Evolutionary conservation across 2,797 vertebrate genomes (phyloP).

Genomic region (Petrocephalus schoutedeni): DNA sequence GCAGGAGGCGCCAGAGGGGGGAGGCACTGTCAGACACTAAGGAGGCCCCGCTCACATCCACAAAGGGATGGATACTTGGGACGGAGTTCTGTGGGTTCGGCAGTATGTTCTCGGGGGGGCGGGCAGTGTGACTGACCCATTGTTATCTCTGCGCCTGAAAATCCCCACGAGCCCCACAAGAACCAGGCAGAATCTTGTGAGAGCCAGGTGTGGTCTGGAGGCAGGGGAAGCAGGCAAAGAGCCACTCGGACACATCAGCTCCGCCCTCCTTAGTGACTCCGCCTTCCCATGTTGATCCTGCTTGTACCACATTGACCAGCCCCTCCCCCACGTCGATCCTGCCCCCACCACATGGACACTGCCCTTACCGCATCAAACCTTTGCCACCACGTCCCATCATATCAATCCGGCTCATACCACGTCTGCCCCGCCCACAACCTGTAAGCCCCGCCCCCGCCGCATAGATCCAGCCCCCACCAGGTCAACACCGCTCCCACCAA

Average conservation of each 20-base stretch:
- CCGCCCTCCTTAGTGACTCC: background rate
- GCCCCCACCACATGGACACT: background rate
- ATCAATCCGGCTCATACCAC: background rate
- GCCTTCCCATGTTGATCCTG: background rate
- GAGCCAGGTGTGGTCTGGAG: conserved; percentile 65
- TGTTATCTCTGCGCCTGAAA: background rate
- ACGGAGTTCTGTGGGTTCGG: background rate
- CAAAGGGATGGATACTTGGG: background rate
- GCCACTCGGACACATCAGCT: conserved; percentile 60
- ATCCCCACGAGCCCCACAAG: background rate
- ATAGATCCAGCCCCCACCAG: background rate
- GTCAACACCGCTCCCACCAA: background rate
- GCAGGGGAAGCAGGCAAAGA: conserved; percentile 60
- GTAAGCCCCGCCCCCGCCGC: background rate
- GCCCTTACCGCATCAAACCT: background rate
- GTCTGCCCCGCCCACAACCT: background rate
- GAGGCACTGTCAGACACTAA: no score
- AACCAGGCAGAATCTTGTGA: conserved; percentile 64
- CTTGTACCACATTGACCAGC: background rate
- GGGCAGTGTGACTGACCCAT: background rate
- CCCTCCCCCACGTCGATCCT: background rate
- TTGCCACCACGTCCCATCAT: background rate
- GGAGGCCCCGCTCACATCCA: background rate
- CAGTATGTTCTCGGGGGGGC: background rate
- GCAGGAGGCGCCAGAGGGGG: no score